Base-by-base conservation (phyloP, 2,888 invertebrate species). In the Caenorhabditis sp. region DNA sequence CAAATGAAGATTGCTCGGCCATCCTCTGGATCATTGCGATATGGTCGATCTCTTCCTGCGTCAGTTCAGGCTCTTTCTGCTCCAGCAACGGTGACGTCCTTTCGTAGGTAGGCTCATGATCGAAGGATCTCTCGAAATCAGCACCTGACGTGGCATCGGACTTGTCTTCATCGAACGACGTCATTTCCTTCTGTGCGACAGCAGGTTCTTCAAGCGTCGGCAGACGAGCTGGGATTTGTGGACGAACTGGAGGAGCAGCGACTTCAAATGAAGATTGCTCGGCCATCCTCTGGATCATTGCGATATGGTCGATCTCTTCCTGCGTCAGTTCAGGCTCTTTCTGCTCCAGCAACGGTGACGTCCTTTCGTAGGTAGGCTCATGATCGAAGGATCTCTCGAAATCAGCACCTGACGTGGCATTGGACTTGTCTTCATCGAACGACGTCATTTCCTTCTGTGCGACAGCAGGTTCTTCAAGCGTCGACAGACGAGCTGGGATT, bases 101-200 rank as follows among this genome's bases (percentile, higher is more conserved):
- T 65, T n/a, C n/a, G n/a, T n/a, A n/a, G n/a, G n/a, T n/a, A n/a
- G n/a, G n/a, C n/a, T n/a, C 68, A 2, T 61, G 50, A 1, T 55
- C 63, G 35, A 65, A 77, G 2, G 65, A 65, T 17, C 32, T 7
- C 7, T 65, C 65, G 26, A 43, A 61, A 27, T 78, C 78, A 17
- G 78, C 78, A 39, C 74, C 74, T 3, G 78, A 78, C 30, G 78
- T 74, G 2, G 78, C 78, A 55, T 58, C 53, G 1, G 78, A 78
- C n/a, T 30, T 17, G 15, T 62, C 62, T 35, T 55, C 63, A 5
- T 35, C 53, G 13, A 41, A 9, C 15, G 3, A 13, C 30, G 35
- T 37, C 3, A 15, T 27, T 37, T 68, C 52, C 26, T 73, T 22
- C 13, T 48, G 15, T 9, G 26, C 30, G 5, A 2, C n/a, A 5